These are phyloP conservation scores for Gopherus flavomarginatus DNA, from an alignment of 2,113 vertebrate species.

Conservation along the genomic window DNA sequence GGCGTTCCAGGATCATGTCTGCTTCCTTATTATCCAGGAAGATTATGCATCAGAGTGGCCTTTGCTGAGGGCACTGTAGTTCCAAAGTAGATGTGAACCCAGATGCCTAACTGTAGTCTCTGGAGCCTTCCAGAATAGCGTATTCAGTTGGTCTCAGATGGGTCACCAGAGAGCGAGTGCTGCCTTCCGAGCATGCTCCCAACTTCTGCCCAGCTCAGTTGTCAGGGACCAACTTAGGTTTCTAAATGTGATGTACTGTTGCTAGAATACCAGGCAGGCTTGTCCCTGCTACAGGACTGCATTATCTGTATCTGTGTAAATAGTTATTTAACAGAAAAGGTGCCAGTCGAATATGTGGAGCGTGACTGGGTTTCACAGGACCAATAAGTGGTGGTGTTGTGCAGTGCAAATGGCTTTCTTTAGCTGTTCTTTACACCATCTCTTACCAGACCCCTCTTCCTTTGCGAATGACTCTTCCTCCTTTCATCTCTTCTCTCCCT, in stretches of 20 bases:
- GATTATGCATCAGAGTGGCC: background rate
- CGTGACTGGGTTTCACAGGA: background rate
- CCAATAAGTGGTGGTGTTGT: background rate
- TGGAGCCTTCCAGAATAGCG: background rate
- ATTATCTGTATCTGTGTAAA: background rate
- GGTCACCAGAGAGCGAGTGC: too few species aligned
- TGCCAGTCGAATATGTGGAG: background rate
- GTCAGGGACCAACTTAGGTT: background rate
- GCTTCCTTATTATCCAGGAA: background rate
- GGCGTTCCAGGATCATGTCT: background rate
- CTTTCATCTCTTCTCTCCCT: background rate
- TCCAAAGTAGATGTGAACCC: background rate
- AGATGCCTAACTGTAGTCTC: background rate
- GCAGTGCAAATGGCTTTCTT: background rate
- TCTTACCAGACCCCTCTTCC: background rate
- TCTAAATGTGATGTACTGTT: background rate
- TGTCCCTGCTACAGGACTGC: background rate
- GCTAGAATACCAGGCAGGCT: background rate
- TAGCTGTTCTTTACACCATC: background rate
- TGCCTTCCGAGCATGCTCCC: background rate
- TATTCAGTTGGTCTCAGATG: too few species aligned
- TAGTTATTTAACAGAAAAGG: background rate
- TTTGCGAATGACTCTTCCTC: background rate
- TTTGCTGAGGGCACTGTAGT: background rate
- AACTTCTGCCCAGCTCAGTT: background rate